phyloP scores from a whole-genome alignment of 1,140 invertebrate species.

The Asbolus verrucosus region DNA sequence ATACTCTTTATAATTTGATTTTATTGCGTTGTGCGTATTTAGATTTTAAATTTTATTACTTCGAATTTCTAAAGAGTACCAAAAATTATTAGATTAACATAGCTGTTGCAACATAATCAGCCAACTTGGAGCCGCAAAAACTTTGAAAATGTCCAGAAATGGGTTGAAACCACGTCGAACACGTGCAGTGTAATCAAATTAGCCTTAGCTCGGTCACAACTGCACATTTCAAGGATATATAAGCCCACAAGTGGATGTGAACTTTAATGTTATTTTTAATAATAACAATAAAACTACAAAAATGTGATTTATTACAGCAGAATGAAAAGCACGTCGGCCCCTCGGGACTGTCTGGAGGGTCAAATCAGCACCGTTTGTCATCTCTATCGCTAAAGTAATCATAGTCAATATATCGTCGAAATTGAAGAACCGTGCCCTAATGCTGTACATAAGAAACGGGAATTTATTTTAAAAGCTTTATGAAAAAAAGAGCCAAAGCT shows the following conservation, averaged over 20 bases:
- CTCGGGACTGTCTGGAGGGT: slow-evolving; percentile 1
- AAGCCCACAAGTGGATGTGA: background rate
- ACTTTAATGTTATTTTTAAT: slow-evolving; percentile 1
- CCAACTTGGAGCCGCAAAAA: background rate
- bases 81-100: too few relatives aligned
- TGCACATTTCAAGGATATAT: slow-evolving; percentile 5
- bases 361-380: slow-evolving; percentile 28
- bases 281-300: slow-evolving; percentile 20
- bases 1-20: too few relatives aligned
- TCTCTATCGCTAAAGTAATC: slow-evolving; percentile 29
- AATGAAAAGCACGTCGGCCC: slow-evolving; percentile 22
- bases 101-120: too few relatives aligned
- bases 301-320: slow-evolving; percentile 9
- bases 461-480: slow-evolving; percentile 34
- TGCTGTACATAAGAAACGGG: slow-evolving; percentile 29
- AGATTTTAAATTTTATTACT: too few relatives aligned
- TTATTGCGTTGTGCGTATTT: too few relatives aligned
- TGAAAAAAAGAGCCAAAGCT: slow-evolving; percentile 5
- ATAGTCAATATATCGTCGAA: slow-evolving; percentile 26
- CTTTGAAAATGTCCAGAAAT: background rate
- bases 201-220: background rate
- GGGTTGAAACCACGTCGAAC: too few relatives aligned
- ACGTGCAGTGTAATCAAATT: slow-evolving; percentile 1
- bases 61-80: too few relatives aligned
- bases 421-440: slow-evolving; percentile 20